Evolutionary conservation across 2,797 vertebrate genomes (phyloP).

Genomic region (Sebastes umbrosus): DNA sequence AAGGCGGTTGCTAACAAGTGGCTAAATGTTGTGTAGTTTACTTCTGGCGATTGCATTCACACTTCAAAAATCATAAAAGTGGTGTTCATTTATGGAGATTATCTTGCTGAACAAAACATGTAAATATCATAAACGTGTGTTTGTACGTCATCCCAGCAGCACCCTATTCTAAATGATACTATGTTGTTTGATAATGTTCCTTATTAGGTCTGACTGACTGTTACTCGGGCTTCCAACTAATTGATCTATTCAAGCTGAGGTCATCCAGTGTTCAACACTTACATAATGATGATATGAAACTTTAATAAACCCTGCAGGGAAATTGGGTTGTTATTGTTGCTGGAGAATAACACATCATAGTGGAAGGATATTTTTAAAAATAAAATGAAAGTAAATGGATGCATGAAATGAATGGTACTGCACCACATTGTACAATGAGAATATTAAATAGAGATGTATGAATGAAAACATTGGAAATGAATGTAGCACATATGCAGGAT

Average conservation of each 20-base stretch:
- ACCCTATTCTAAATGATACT: background rate
- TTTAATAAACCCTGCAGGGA: constrained; percentile 57
- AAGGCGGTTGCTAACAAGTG: no score
- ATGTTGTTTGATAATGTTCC: background rate
- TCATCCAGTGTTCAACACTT: constrained; percentile 34
- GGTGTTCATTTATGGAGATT: no score
- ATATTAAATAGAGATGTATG: background rate
- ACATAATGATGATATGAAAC: constrained; percentile 52
- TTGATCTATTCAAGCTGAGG: constrained; percentile 33
- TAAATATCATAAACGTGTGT: no score
- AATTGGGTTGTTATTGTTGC: constrained; percentile 3
- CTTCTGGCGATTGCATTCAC: no score
- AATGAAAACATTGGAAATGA: background rate
- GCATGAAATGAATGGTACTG: background rate
- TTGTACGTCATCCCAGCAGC: no score
- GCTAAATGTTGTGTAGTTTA: no score
- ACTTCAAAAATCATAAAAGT: no score
- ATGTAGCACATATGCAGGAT: background rate
- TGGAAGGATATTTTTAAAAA: constrained; percentile 12
- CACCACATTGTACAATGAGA: background rate
- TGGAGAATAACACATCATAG: background rate
- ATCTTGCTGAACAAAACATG: no score
- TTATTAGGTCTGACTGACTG: background rate
- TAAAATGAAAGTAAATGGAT: constrained; percentile 12
- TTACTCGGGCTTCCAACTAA: background rate